A percentile compares a stretch with the other conserved stretches of the same genome.
phyloP scores from a whole-genome alignment of 2,888 invertebrate genomes.

The Brachynemurus nebulosus region DNA sequence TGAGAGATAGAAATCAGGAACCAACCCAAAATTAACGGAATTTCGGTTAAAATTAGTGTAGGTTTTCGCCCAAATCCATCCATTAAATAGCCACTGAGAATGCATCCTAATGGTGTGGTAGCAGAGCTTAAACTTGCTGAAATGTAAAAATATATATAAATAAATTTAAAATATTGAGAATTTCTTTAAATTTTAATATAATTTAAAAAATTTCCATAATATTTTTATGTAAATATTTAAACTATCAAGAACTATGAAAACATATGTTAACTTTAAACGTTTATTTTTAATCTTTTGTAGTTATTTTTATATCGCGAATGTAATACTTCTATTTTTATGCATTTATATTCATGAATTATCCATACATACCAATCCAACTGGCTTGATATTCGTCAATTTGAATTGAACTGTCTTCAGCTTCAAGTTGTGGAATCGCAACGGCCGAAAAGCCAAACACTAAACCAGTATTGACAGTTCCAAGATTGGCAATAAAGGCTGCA shows the following conservation, averaged over 20 bases:
- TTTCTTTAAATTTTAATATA: neutral
- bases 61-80: slow-evolving; percentile 50
- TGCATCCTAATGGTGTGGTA: slow-evolving; percentile 54
- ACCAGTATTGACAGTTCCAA: slow-evolving; percentile 56
- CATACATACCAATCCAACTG: slow-evolving; percentile 55
- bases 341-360: too few relatives aligned
- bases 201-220: neutral
- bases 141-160: slow-evolving; percentile 14
- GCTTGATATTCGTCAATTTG: slow-evolving; percentile 40
- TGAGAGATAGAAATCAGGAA: slow-evolving; percentile 42
- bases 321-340: too few relatives aligned
- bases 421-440: slow-evolving; percentile 46
- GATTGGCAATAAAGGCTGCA: slow-evolving; percentile 48
- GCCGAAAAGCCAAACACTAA: slow-evolving; percentile 58
- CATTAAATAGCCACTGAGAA: slow-evolving; percentile 55
- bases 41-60: slow-evolving; percentile 47
- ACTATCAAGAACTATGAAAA: too few relatives aligned
- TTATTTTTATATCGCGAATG: too few relatives aligned
- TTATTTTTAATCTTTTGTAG: too few relatives aligned
- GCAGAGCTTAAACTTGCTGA: slow-evolving; percentile 51
- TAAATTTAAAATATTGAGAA: neutral
- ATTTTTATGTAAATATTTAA: too few relatives aligned
- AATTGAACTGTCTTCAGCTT: slow-evolving; percentile 35
- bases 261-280: too few relatives aligned
- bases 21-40: slow-evolving; percentile 58